Percentiles rank a stretch among this genome's conserved stretches.
Conservation (phyloP, 2,113 vertebrate genomes). For the Solea solea region DNA sequence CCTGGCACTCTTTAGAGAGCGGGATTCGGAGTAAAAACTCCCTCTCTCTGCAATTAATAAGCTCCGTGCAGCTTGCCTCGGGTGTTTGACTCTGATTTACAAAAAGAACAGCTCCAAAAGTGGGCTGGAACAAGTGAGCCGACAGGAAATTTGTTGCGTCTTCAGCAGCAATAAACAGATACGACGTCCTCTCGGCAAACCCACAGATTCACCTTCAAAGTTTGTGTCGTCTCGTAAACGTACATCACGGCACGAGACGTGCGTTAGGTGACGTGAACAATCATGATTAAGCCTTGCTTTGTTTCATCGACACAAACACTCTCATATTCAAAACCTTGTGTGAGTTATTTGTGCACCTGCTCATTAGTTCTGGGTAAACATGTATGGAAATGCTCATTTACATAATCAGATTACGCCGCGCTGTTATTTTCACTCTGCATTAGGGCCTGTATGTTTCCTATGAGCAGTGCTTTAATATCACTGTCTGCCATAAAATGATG, state of each 20-base stretch:
- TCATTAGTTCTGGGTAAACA: conserved; percentile 34
- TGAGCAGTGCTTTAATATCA: conserved; percentile 18
- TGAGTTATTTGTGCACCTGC: conserved; percentile 19
- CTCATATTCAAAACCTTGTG: not conserved
- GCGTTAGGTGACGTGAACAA: conserved; percentile 52
- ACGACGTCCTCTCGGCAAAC: conserved; percentile 7
- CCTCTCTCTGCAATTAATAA: conserved; percentile 30
- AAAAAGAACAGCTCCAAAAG: conserved; percentile 26
- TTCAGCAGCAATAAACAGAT: conserved; percentile 26
- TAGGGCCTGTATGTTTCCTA: conserved; percentile 17
- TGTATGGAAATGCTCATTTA: conserved; percentile 26
- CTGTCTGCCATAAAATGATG: not conserved
- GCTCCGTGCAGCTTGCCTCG: conserved; percentile 7
- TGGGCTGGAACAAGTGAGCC: conserved; percentile 30
- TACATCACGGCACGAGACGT: conserved; percentile 21
- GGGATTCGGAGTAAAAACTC: conserved; percentile 20
- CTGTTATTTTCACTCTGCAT: conserved; percentile 5
- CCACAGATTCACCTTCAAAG: conserved; percentile 5
- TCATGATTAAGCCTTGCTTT: conserved; percentile 13
- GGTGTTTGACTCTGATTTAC: conserved; percentile 40
- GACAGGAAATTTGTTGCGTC: conserved; percentile 1
- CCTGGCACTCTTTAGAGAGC: conserved; percentile 19
- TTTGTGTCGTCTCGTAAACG: conserved; percentile 2
- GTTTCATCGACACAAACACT: conserved; percentile 22
- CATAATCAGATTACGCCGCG: conserved; percentile 40